Conservation (phyloP, 2,888 invertebrate species). For the Parnassius mnemosyne region DNA sequence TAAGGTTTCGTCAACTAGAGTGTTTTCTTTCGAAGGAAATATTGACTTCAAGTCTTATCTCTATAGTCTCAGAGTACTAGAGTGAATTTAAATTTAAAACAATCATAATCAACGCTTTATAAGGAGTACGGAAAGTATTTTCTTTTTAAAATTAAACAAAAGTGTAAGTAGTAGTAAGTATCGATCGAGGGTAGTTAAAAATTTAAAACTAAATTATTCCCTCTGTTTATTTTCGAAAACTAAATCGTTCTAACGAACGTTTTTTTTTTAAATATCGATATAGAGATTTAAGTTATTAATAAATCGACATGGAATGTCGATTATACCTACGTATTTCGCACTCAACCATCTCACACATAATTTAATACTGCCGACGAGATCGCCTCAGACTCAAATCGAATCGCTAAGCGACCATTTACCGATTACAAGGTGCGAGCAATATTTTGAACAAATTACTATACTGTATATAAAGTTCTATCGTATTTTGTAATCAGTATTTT, state of each 20-base stretch:
- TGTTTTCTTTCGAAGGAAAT: too few species aligned
- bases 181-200: not conserved
- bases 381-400: slow-evolving; percentile 34
- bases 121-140: too few species aligned
- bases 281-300: slow-evolving; percentile 1
- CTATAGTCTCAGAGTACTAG: not conserved
- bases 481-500: too few species aligned
- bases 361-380: slow-evolving; percentile 72
- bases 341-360: slow-evolving; percentile 56
- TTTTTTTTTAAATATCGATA: not conserved
- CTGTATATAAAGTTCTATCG: too few species aligned
- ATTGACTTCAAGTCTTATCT: slow-evolving; percentile 23
- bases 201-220: not conserved
- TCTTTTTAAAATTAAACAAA: too few species aligned
- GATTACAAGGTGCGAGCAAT: slow-evolving; percentile 39
- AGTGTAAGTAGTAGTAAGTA: not conserved
- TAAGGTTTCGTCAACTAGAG: not conserved
- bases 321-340: slow-evolving; percentile 50
- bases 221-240: not conserved
- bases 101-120: too few species aligned
- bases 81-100: not conserved
- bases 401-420: slow-evolving; percentile 38
- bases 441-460: slow-evolving; percentile 31
- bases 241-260: not conserved
- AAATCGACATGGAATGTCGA: slow-evolving; percentile 25